Evolutionary conservation across 2,888 invertebrate genomes (phyloP), one percentile per base, ranked within the genome.

Genomic region (Atrina japonica): DNA sequence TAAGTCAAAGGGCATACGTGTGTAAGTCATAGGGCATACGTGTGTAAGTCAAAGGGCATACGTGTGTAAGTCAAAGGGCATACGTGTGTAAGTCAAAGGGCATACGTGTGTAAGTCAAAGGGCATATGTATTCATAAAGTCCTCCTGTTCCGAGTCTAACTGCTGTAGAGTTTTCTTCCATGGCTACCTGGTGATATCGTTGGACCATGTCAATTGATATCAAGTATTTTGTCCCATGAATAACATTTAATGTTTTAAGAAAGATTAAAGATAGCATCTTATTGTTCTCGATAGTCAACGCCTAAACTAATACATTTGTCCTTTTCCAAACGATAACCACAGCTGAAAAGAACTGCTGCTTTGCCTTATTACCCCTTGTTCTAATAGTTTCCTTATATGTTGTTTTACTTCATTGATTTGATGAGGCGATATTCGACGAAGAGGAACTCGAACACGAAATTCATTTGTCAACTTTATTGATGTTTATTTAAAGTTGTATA

Each of bases 291-390:
- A 35, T 35, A 35, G 35, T 35, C 35, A 5, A 35, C 35, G 35
- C 35, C 5, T 35, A 35, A 35, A 35, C 35, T 5, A 11, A 35
- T 5, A 35, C 35, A 7, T 35, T 35, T 35, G 35, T 35, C 35
- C 11, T 35, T 35, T 35, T 35, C 11, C 76, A 35, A 0, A 76
- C 73, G 16, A 77, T 49, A 18, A 80, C 73, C 11, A 77, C 52
- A 35, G 76, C 68, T 16, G 70, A 65, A 70, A 80, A n/a, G 73
- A 70, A 55, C 72, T 70, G 2, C 2, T 47, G 41, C 73, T 73
- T 18, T 66, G 53, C 21, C 69, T 40, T 23, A 80, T 80, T 11
- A 76, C 66, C 7, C 66, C 70, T 41, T 67, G 68, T 16, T 60
- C 16, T 21, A 71, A n/a, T 45, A 76, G 41, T 30, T 63, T 58